Percentiles rank a stretch among this genome's conserved stretches.
Evolutionary conservation across 2,888 invertebrate species (phyloP).

Genomic region (Encarsia formosa): DNA sequence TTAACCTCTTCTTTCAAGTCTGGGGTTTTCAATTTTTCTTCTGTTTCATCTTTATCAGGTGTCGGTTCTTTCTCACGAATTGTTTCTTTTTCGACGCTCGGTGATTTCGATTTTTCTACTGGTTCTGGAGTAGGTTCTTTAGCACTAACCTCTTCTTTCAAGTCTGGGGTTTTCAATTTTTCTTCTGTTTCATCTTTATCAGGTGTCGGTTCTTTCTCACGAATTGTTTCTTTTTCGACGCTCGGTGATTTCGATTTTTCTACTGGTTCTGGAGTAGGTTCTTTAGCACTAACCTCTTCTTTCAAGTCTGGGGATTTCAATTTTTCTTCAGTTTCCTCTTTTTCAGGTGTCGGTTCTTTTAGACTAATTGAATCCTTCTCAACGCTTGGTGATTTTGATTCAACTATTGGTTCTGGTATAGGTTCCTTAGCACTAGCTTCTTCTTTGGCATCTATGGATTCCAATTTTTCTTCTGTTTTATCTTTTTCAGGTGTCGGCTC

Average conservation of each 20-base stretch:
- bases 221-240: background rate
- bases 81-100: constrained; percentile 25
- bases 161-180: background rate
- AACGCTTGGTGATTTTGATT: constrained; percentile 21
- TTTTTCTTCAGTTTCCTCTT: constrained; percentile 17
- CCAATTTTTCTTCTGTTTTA: background rate
- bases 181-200: no score
- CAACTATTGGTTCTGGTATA: constrained; percentile 19
- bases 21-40: background rate
- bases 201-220: background rate
- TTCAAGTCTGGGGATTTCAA: background rate
- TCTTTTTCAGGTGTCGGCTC: background rate
- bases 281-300: background rate
- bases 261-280: background rate
- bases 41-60: background rate
- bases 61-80: background rate
- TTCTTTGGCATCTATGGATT: constrained; percentile 19
- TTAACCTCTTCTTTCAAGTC: background rate
- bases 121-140: background rate
- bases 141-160: background rate
- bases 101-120: constrained; percentile 5
- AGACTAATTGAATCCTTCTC: constrained; percentile 31
- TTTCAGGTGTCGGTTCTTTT: background rate
- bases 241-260: constrained; percentile 12
- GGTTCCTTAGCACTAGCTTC: constrained; percentile 17